Base-by-base conservation (phyloP, 1,140 invertebrate species). In the Halyomorpha halys region DNA sequence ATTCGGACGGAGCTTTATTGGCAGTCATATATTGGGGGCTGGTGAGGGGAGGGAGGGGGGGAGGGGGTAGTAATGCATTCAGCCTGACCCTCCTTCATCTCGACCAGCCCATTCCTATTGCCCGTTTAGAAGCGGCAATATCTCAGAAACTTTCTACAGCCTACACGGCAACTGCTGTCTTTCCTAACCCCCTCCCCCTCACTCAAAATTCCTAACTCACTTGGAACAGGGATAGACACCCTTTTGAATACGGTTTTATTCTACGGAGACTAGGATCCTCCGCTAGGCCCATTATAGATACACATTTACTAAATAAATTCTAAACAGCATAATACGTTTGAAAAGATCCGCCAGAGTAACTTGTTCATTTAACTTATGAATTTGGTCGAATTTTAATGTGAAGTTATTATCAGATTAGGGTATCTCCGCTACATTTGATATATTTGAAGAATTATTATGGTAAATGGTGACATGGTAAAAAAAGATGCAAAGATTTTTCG, bases 1-100 rank as follows among this genome's bases (percentile, higher is more conserved):
- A 49, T 49, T 21, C 47, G 19, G 47, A n/a, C 47, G 47, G n/a
- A 49, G 47, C 11, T 49, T 49, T 49, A 49, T 49, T 49, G 47
- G 47, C 11, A 49, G 47, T 49, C 47, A 49, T 49, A 49, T 49
- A 49, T 49, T 13, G 47, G 47, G n/a, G 1, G n/a, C 3, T 3
- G 18, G 45, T 3, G 14, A 13, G 15, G 27, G 45, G 45, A 3
- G 15, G 14, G 15, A 18, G 14, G 45, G 14, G 18, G 45, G 15
- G 45, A 13, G n/a, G 5, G n/a, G 3, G 47, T 21, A 6, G 47
- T 49, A 49, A 49, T 49, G 19, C 47, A 49, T 49, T 49, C 47
- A 49, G 47, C 11, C 11, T 18, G 9, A 21, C 47, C 19, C 47
- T 49, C n/a, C 47, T 18, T 18, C 47, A 18, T 13, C 34, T 13